Evolutionary conservation across 2,113 vertebrate genomes (phyloP), one percentile per base, ranked within the genome.

Genomic region (Micronycteris hirsuta): DNA sequence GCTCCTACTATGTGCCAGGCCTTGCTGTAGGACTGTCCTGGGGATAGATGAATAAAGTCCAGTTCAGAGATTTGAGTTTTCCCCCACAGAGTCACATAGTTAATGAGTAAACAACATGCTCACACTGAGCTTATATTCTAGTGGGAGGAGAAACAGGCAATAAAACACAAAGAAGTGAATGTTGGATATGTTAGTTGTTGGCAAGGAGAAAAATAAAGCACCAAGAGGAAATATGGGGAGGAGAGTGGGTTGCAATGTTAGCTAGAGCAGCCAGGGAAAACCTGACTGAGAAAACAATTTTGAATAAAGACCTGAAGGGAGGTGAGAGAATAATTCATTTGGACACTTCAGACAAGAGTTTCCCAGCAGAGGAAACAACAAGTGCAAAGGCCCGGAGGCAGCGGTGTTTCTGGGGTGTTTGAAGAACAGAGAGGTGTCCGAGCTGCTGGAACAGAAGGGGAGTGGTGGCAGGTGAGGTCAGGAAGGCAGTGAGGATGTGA

Each of bases 201-300:
- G 16, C 58, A 43, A 65, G 33, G 12, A 80, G 56, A 54, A 71
- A 94, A 90, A 70, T 22, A 80, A 85, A 95, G 15, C 28, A 85
- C 19, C 16, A 54, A 61, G 16, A 85, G 26, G 43, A 91, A 78
- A 4, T 81, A 36, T 45, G 31, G 41, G n/a, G 41, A 65, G 20
- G 61, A 74, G 11, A 36, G 0, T 41, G 16, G 38, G 4, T 83
- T 96, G n/a, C 52, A 76, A 78, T 73, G 88, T 93, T 91, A 83
- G 31, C 33, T 17, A 56, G 4, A 22, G 63, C 78, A 87, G 9
- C 28, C 43, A 81, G 13, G 20, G n/a, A 41, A 81, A 49, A 71
- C 2, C 13, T 88, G 56, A 83, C 16, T 80, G 38, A 92, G 84
- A 96, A 93, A 61, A 54, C 82, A 81, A 36, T 93, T 95, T 73